phyloP scores from a whole-genome alignment of 1,140 invertebrate species.

The Cyclargus thomasi region DNA sequence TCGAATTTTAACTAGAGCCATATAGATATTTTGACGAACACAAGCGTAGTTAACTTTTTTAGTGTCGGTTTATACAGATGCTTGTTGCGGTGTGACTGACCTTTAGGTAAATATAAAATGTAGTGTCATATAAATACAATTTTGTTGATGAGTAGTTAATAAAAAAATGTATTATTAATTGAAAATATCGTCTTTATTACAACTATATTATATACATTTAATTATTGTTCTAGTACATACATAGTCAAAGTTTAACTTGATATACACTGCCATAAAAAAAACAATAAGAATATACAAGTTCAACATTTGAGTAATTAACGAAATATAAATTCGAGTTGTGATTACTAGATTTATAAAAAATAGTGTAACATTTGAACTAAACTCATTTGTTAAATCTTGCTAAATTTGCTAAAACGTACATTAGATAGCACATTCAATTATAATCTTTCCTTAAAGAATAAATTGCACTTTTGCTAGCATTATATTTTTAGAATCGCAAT shows the following conservation, averaged over 20 bases:
- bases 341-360: neutral
- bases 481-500: conserved; percentile 1
- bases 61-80: too few species aligned
- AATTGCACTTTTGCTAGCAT: neutral
- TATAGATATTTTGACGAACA: too few species aligned
- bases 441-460: neutral
- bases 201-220: neutral
- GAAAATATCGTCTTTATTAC: neutral
- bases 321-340: neutral
- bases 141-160: neutral
- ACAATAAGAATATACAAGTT: neutral
- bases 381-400: neutral
- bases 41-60: too few species aligned
- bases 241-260: neutral
- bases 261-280: neutral
- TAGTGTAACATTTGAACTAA: neutral
- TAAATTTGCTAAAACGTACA: neutral
- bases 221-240: neutral
- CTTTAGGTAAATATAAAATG: too few species aligned
- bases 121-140: too few species aligned
- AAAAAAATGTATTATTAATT: neutral
- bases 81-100: too few species aligned
- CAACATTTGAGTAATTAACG: neutral
- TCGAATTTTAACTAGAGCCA: too few species aligned
- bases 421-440: neutral